Base-by-base conservation (phyloP, 1,140 invertebrate species). In the Eurosta solidaginis region DNA sequence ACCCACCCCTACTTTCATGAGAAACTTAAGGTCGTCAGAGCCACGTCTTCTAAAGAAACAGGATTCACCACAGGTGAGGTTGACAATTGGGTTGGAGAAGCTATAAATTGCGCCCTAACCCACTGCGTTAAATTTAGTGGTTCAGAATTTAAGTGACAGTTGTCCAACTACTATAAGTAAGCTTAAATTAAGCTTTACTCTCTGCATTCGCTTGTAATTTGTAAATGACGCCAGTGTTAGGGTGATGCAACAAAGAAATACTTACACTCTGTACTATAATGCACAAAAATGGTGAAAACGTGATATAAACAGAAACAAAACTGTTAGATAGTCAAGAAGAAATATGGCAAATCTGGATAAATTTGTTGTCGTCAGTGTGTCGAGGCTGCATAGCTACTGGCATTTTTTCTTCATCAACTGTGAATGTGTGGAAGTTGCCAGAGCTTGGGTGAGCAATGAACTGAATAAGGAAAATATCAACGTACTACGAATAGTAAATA, bases 261-360 rank as follows among this genome's bases (percentile, higher is more conserved):
- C 33, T n/a, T 9, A 17, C 59, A 42, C n/a, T n/a, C n/a, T n/a
- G n/a, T n/a, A 42, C 59, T 40, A 68, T 68, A 40, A 7, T 33
- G 33, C n/a, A 59, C 54, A 68, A 68, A 17, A 40, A 68, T 22
- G 17, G 33, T 68, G 59, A 68, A 68, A 68, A 68, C 14, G 59
- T 63, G 59, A 1, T 33, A 68, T 68, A 68, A 68, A 68, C 33
- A 68, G 40, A 36, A 52, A 25, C 49, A 52, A 68, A 47, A 68
- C 59, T 12, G 5, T 47, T 47, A 47, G 45, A 47, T 47, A 47
- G 3, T 12, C 45, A 47, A 47, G 54, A 29, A 63, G 59, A 68
- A 33, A 40, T 68, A 68, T 68, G 20, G 59, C 59, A 68, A 68
- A 68, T 68, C 59, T 68, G 59, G 54, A 59, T 59, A 59, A 59